Conservation (phyloP, 2,888 invertebrate species). For the Drosophila quinaria region DNA sequence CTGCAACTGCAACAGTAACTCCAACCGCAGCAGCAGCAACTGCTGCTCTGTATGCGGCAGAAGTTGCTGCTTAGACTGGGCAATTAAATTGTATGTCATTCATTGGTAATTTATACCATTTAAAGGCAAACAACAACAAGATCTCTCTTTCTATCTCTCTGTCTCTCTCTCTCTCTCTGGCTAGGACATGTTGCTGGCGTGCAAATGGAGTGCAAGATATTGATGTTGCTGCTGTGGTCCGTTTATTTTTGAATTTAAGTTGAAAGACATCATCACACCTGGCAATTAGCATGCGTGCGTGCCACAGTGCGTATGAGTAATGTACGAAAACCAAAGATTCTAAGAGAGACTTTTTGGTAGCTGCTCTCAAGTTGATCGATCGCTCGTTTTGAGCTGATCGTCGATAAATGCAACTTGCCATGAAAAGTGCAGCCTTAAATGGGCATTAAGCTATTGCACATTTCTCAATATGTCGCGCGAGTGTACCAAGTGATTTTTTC, state of each 20-base stretch:
- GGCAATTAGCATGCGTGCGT: slow-evolving; percentile 65
- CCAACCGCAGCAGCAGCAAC: slow-evolving; percentile 22
- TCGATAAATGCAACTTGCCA: slow-evolving; percentile 85
- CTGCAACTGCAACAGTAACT: slow-evolving; percentile 58
- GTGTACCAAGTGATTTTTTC: slow-evolving; percentile 75
- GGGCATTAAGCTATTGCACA: slow-evolving; percentile 85
- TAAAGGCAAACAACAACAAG: slow-evolving; percentile 71
- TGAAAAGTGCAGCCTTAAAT: slow-evolving; percentile 84
- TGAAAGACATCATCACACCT: slow-evolving; percentile 46
- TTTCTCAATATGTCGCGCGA: slow-evolving; percentile 85
- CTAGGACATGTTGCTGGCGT: slow-evolving; percentile 40
- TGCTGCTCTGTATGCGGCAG: slow-evolving; percentile 65
- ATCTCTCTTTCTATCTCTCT: slow-evolving; percentile 31
- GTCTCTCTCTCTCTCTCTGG: slow-evolving; percentile 21
- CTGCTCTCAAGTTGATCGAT: slow-evolving; percentile 61
- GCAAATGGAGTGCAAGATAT: slow-evolving; percentile 7
- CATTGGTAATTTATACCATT: slow-evolving; percentile 85
- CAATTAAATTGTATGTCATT: slow-evolving; percentile 85
- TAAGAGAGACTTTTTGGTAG: slow-evolving; percentile 38
- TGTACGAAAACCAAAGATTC: slow-evolving; percentile 10
- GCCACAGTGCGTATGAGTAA: slow-evolving; percentile 59
- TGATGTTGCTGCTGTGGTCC: neutral
- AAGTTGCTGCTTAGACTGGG: slow-evolving; percentile 70
- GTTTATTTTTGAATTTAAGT: slow-evolving; percentile 22
- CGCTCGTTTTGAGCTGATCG: slow-evolving; percentile 74